phyloP scores from a whole-genome alignment of 2,888 invertebrate species.

The Antheraea yamamai region DNA sequence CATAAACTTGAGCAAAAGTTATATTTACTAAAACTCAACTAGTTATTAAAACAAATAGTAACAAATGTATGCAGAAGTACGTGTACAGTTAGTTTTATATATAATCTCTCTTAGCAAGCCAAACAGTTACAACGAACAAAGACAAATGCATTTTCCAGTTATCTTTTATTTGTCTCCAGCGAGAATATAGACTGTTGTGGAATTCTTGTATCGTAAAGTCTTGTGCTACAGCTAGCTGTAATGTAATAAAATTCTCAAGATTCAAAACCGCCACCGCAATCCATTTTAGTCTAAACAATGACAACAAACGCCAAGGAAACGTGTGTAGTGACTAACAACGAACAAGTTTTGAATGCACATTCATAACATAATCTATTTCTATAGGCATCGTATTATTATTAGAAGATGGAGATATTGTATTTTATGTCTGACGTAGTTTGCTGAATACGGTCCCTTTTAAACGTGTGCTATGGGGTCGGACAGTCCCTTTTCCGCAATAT shows the following conservation, averaged over 20 bases:
- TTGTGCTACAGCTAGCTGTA: not conserved
- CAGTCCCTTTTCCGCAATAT: not conserved
- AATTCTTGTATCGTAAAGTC: not conserved
- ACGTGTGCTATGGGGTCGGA: not conserved
- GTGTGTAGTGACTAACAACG: conserved; percentile 21
- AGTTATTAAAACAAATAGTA: no score
- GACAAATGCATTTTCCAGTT: not conserved
- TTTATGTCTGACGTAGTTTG: not conserved
- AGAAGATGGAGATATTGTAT: not conserved
- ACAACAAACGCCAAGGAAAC: conserved; percentile 37
- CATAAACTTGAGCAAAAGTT: no score
- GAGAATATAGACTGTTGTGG: no score
- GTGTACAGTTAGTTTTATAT: no score
- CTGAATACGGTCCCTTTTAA: not conserved
- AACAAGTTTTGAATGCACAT: conserved; percentile 16
- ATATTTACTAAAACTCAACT: no score
- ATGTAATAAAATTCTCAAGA: conserved; percentile 33
- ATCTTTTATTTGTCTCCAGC: not conserved
- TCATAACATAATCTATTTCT: not conserved
- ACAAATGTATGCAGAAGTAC: no score
- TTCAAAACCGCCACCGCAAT: conserved; percentile 31
- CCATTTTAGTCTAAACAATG: conserved; percentile 43
- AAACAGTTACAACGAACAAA: not conserved
- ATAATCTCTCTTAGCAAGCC: no score
- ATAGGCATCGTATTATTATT: conserved; percentile 3